These are phyloP conservation scores for Sitta carolinensis DNA, from an alignment of 2,797 vertebrate species.

Conservation along the genomic window DNA sequence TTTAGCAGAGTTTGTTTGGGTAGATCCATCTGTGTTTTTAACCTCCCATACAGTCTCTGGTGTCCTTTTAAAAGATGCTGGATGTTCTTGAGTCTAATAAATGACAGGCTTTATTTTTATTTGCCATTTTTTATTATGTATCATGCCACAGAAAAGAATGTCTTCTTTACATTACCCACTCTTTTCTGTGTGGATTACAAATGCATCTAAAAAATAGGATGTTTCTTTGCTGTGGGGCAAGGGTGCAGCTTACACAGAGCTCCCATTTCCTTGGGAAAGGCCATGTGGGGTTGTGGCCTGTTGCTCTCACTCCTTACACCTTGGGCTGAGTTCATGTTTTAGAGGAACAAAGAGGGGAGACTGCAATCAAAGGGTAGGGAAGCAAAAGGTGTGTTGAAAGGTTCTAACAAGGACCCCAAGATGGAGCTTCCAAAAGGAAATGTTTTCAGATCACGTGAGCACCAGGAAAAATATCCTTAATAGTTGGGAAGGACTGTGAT, in stretches of 20 bases:
- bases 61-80: slow-evolving; percentile 36
- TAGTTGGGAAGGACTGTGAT: neutral
- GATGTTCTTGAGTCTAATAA: neutral
- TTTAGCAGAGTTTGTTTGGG: slow-evolving; percentile 66
- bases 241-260: neutral
- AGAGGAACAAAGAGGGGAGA: neutral
- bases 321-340: neutral
- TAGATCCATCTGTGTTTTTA: slow-evolving; percentile 61
- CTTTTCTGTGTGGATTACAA: neutral
- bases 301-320: neutral
- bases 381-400: neutral
- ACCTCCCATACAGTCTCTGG: slow-evolving; percentile 36
- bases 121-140: neutral
- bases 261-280: neutral
- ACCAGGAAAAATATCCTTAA: neutral
- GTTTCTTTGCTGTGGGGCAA: neutral
- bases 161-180: neutral
- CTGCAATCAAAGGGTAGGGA: neutral
- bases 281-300: neutral
- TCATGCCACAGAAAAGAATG: neutral
- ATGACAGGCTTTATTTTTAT: neutral
- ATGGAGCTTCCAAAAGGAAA: neutral
- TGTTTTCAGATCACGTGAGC: neutral
- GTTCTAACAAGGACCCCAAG: neutral
- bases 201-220: neutral